phyloP scores from a whole-genome alignment of 2,113 vertebrate species.

The Saccopteryx leptura region DNA sequence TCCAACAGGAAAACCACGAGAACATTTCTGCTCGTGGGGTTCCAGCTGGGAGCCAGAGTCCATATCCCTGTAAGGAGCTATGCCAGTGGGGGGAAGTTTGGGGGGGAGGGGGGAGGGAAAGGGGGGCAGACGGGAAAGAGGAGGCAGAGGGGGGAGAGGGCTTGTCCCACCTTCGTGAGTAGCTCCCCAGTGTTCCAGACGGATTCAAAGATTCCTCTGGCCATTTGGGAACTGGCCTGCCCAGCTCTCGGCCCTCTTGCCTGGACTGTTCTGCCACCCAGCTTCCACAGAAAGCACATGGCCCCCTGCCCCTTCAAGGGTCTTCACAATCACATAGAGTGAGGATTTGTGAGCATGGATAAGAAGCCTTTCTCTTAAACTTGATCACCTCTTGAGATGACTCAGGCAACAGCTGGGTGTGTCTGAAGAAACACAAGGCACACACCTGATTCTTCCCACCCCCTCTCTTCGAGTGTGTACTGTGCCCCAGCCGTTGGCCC shows the following conservation, averaged over 20 bases:
- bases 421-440: background rate
- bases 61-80: background rate
- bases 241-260: background rate
- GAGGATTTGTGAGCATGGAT: background rate
- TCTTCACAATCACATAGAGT: conserved; percentile 61
- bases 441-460: background rate
- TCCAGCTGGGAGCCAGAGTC: conserved; percentile 65
- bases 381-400: conserved; percentile 10
- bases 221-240: background rate
- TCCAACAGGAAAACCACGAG: conserved; percentile 77
- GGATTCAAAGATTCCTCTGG: background rate
- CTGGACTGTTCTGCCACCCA: background rate
- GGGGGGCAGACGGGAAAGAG: too few species aligned
- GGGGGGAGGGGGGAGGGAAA: too few species aligned
- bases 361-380: conserved; percentile 53
- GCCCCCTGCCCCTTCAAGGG: background rate
- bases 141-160: too few species aligned
- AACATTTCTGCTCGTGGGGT: conserved; percentile 65
- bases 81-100: background rate
- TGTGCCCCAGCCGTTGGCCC: background rate
- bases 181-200: background rate
- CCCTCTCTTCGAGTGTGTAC: background rate
- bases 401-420: background rate
- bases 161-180: background rate
- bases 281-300: background rate